Base-by-base conservation (phyloP, 2,888 invertebrate species). In the Mechanitis messenoides region DNA sequence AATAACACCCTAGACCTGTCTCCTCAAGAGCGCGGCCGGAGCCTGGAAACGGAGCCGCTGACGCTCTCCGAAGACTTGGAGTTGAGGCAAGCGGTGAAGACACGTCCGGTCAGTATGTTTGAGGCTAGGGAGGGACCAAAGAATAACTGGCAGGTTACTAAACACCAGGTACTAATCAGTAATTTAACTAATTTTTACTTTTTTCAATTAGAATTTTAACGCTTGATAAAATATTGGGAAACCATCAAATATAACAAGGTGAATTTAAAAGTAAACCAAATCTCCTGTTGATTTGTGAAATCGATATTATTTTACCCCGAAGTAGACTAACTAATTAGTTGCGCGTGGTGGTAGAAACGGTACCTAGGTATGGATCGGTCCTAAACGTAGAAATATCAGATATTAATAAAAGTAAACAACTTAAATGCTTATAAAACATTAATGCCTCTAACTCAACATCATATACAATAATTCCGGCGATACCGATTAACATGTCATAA, bases 81-180 rank as follows among this genome's bases (percentile, higher is more conserved):
- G 61, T 75, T 86, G 58, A 90, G 88, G 75, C 78, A 84, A 31
- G 69, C 83, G 55, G 68, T 78, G 63, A 87, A 85, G 72, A 72
- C 75, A 81, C 91, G 96, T 75, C 96, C 96, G 72, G 95, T 94
- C 72, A 96, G 96, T 85, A 96, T 96, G 96, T 96, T 94, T 85
- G 96, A 96, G 84, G 92, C 95, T 69, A 92, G 96, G 71, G 93
- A 95, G 87, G 94, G 94, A 65, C 89, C 91, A 70, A 90, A 85
- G 81, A 87, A 87, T 86, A 90, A 92, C 79, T 91, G 92, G 84
- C 92, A 92, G 85, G 87, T 90, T 85, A 90, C 90, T 84, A 91
- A 91, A 87, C 90, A 90, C 74, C 91, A 91, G 90, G 91, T 91
- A 87, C 87, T 88, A 81, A 89, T 87, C 72, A 71, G 70, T 71